Conservation (phyloP, 2,888 invertebrate species). For the Cinara cedri region DNA sequence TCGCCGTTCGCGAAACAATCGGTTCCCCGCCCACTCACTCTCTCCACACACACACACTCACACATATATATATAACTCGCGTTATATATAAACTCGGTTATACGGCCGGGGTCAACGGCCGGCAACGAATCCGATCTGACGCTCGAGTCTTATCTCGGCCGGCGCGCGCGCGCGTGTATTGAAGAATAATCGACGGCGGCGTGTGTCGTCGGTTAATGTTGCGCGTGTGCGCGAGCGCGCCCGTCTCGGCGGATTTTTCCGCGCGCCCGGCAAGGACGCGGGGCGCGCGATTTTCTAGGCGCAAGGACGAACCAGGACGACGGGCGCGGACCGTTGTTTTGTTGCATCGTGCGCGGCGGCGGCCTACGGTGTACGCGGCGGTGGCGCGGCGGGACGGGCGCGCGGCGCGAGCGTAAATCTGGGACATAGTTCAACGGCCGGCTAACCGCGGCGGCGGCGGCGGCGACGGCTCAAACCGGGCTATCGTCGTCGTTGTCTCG, state of each 20-base stretch:
- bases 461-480: constrained; percentile 36
- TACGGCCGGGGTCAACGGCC: constrained; percentile 30
- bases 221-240: neutral
- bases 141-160: neutral
- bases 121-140: neutral
- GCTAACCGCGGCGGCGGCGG: constrained; percentile 50
- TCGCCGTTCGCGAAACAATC: neutral
- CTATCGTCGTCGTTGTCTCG: constrained; percentile 63
- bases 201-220: neutral
- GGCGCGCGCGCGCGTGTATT: neutral
- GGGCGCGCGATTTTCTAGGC: neutral
- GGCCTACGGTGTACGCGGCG: neutral
- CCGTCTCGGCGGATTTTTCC: constrained; percentile 2
- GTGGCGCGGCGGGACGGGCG: neutral
- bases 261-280: constrained; percentile 31
- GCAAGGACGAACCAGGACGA: constrained; percentile 44
- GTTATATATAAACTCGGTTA: neutral
- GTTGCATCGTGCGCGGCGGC: neutral
- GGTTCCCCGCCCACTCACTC: neutral
- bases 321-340: no score
- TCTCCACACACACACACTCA: neutral
- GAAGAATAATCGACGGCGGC: neutral
- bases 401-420: constrained; percentile 25
- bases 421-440: constrained; percentile 56
- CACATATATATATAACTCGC: neutral